Base-by-base conservation (phyloP, 2,797 vertebrate genomes). In the Argya squamiceps region DNA sequence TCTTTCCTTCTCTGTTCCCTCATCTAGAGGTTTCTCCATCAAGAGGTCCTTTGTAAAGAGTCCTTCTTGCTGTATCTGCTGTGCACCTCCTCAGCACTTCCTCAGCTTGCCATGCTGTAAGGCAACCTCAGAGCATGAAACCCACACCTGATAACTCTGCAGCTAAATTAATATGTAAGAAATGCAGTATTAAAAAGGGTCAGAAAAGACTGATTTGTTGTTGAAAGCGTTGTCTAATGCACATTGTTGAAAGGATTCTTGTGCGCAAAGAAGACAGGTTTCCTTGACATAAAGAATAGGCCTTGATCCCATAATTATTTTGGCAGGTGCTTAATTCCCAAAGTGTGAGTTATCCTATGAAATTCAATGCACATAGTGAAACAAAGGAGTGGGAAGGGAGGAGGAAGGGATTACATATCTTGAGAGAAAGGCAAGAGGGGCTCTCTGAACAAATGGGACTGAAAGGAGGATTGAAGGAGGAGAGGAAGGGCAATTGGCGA, bases 271-370 rank as follows among this genome's bases (percentile, higher is more conserved):
- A 79, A 36, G 69, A 85, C 74, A 88, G 77, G 55, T 88, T 95
- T 92, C 49, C 76, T 55, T 92, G 73, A 83, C 71, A 43, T 85
- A 85, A 92, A 92, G 82, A 85, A 84, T 47, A 96, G 92, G 69
- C 60, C 93, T 77, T 64, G 58, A 96, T 96, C 92, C 78, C 11
- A 3, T 94, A 94, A 96, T 96, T 94, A 96, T 93, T 96, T 96
- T 95, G 93, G 96, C 96, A 95, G 91, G 88, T 97, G 85, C 88
- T 95, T 96, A 95, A 95, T 92, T 97, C 94, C 95, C 94, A 86
- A 92, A 92, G 76, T 90, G 89, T 86, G 89, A 93, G 79, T 86
- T 97, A 81, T 90, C 84, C 92, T 93, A 75, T 73, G 91, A 94
- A 94, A 90, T 95, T 96, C 91, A 95, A 88, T 81, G 84, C 87